These are phyloP conservation scores for Acleris laterana DNA, from an alignment of 2,888 invertebrate species.

Conservation along the genomic window DNA sequence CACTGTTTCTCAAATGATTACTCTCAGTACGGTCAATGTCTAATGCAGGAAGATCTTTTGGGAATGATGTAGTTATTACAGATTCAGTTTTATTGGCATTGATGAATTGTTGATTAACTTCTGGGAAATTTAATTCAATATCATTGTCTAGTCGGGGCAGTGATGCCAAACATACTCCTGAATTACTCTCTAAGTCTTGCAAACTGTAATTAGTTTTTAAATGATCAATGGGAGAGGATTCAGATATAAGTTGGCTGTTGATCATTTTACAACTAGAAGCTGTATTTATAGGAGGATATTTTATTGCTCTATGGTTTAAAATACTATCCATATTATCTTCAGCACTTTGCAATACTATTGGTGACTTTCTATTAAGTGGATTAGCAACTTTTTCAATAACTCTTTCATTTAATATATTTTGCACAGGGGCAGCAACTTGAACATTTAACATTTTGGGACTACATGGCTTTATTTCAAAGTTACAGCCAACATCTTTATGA, in stretches of 20 bases:
- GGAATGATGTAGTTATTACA: conserved; percentile 43
- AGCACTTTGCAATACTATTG: conserved; percentile 46
- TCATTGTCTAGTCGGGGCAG: conserved; percentile 77
- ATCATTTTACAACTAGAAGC: conserved; percentile 71
- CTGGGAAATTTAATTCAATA: conserved; percentile 77
- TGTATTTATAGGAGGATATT: conserved; percentile 28
- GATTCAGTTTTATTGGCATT: conserved; percentile 73
- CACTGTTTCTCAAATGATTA: conserved; percentile 38
- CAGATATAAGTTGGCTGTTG: conserved; percentile 60
- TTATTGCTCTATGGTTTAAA: conserved; percentile 14
- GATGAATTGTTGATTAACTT: conserved; percentile 80
- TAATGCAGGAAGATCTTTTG: conserved; percentile 52
- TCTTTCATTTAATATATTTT: conserved; percentile 69
- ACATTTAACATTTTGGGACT: conserved; percentile 81
- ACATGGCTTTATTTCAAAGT: conserved; percentile 82
- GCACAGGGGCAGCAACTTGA: conserved; percentile 70
- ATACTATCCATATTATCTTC: conserved; percentile 49
- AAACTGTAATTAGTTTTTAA: conserved; percentile 67
- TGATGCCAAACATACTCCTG: conserved; percentile 74
- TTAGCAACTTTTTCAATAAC: conserved; percentile 77
- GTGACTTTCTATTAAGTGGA: conserved; percentile 59
- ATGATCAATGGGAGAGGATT: conserved; percentile 48
- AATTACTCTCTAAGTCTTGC: conserved; percentile 75
- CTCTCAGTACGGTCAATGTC: conserved; percentile 48
- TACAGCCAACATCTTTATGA: conserved; percentile 82